These are phyloP conservation scores for Anthoptus insignis DNA, from an alignment of 2,888 invertebrate genomes.

Conservation along the genomic window DNA sequence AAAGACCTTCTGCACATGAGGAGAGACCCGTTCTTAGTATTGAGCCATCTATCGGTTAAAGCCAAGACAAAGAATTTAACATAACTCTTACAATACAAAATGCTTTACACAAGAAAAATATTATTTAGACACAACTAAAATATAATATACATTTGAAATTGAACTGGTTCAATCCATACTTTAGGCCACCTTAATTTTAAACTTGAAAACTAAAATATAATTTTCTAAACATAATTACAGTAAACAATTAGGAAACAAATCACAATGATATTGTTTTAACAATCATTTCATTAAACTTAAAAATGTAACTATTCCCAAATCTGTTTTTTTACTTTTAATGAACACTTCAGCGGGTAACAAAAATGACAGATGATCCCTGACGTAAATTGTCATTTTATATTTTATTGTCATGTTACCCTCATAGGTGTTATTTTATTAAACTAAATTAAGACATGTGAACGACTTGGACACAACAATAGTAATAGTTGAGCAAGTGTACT, in stretches of 20 bases:
- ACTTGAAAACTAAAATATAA: slow-evolving; percentile 26
- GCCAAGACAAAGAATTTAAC: neutral
- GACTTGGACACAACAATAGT: no score
- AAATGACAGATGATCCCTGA: no score
- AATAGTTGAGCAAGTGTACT: no score
- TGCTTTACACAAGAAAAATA: no score
- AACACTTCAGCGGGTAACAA: neutral
- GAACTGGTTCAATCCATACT: neutral
- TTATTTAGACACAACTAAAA: neutral
- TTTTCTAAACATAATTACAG: slow-evolving; percentile 34
- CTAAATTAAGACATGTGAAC: no score
- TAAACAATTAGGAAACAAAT: slow-evolving; percentile 37
- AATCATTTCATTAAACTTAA: slow-evolving; percentile 35
- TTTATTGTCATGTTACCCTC: no score
- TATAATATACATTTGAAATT: neutral
- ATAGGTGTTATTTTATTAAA: no score
- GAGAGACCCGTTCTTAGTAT: no score
- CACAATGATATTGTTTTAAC: slow-evolving; percentile 47
- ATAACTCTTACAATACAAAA: neutral
- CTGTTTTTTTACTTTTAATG: neutral
- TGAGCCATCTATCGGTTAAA: no score
- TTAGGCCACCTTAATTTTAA: slow-evolving; percentile 47
- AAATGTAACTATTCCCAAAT: slow-evolving; percentile 15
- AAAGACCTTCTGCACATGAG: no score
- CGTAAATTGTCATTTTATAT: no score